Evolutionary conservation across 2,797 vertebrate species (phyloP), one percentile per base, ranked within the genome.

Genomic region (Cetoscarus ocellatus): DNA sequence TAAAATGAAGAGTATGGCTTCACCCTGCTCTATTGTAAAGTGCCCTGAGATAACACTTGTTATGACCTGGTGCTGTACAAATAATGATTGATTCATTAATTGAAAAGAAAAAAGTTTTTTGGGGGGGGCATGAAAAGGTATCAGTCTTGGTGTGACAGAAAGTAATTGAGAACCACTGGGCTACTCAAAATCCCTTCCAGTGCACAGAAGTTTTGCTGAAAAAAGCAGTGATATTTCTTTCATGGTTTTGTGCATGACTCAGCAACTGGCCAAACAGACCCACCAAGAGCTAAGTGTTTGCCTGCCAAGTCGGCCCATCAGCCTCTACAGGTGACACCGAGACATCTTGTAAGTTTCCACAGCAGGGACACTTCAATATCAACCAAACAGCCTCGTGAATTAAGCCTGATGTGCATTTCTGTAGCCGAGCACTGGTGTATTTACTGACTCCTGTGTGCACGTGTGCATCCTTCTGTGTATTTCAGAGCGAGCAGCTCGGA

Each of bases 291-390:
- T 67, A 77, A 71, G 75, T 74, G 74, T 55, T 77, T 34, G 60
- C 56, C 45, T 58, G 55, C 63, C 45, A 38, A 59, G 77, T 75
- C 76, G 74, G 62, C 68, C 13, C 77, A 75, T 75, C 79, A 73
- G 82, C 66, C 51, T 54, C 78, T 63, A 49, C 80, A 83, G 79
- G 84, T 83, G 80, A 83, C 67, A 72, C 49, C 19, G 50, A 85
- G 38, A 79, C 61, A 27, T 66, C 45, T 70, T 65, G 72, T 70
- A 79, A 40, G 80, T 86, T 83, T 85, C 70, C 60, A 77, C 75
- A 65, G 64, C 77, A 54, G 68, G 70, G 61, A 63, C 55, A 54
- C 52, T 56, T 58, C 34, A 10, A 10, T 13, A 14, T 34, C 69
- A 70, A 55, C 67, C 76, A 80, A 64, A 83, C 67, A 54, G 56